A percentile compares a stretch with the other conserved stretches of the same genome.
Evolutionary conservation across 1,140 invertebrate species (phyloP).

Genomic region (Bombus waltoni): DNA sequence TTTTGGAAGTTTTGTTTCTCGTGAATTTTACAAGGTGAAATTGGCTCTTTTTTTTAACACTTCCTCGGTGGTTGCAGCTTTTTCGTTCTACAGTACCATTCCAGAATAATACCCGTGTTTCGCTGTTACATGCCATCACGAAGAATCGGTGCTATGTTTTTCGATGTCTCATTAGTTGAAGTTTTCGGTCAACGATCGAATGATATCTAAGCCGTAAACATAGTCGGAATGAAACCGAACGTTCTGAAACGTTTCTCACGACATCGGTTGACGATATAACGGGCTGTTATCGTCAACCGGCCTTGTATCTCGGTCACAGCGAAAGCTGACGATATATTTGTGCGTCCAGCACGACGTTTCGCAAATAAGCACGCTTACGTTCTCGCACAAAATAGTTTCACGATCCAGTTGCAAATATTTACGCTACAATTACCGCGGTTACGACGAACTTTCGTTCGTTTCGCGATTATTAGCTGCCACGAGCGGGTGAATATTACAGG

Average conservation of each 20-base stretch:
- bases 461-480: not conserved
- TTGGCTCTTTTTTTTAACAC: not conserved
- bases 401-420: not conserved
- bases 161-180: not conserved
- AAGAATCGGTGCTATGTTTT: not conserved
- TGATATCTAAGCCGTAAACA: not conserved
- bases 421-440: not conserved
- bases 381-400: not conserved
- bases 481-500: not conserved
- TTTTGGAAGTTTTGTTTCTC: not conserved
- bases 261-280: not conserved
- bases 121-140: not conserved
- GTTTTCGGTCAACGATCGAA: not conserved
- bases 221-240: not conserved
- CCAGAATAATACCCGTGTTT: not conserved
- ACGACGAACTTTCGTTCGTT: not conserved
- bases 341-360: not conserved
- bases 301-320: not conserved
- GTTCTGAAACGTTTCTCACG: not conserved
- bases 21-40: not conserved
- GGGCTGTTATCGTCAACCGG: not conserved
- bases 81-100: not conserved
- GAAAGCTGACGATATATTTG: constrained; percentile 1
- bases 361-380: constrained; percentile 2
- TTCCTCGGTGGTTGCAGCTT: not conserved